These are phyloP conservation scores for Silvanus unidentatus DNA, from an alignment of 2,888 invertebrate species.

Conservation along the genomic window DNA sequence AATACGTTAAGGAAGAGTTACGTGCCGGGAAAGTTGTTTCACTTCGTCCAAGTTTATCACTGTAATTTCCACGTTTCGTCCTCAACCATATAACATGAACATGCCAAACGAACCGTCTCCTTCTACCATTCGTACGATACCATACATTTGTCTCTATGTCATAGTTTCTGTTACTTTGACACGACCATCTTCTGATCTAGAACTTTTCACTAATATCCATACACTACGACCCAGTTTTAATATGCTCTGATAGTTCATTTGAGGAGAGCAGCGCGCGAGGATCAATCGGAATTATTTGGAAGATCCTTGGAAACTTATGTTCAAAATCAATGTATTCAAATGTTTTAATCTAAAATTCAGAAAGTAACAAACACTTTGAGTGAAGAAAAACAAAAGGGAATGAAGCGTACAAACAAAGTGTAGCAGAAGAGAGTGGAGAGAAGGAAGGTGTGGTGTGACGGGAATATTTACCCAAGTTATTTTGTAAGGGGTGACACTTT, in stretches of 20 bases:
- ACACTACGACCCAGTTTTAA: too few species aligned
- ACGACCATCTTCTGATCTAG: not conserved
- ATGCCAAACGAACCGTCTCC: not conserved
- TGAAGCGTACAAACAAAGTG: slow-evolving; percentile 15
- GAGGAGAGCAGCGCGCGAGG: too few species aligned
- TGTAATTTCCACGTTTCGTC: slow-evolving; percentile 8
- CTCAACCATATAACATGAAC: slow-evolving; percentile 1
- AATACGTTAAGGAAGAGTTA: slow-evolving; percentile 20
- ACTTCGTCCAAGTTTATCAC: slow-evolving; percentile 19
- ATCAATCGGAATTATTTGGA: too few species aligned
- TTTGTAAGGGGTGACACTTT: slow-evolving; percentile 28
- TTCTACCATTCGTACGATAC: not conserved
- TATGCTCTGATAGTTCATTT: too few species aligned
- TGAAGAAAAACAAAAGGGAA: slow-evolving; percentile 20
- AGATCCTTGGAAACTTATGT: slow-evolving; percentile 17
- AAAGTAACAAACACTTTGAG: slow-evolving; percentile 16
- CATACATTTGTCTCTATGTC: not conserved
- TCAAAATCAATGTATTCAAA: slow-evolving; percentile 24
- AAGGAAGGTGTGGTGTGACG: not conserved
- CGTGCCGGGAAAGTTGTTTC: slow-evolving; percentile 19
- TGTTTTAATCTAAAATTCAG: slow-evolving; percentile 16
- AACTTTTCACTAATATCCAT: slow-evolving; percentile 1
- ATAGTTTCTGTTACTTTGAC: not conserved
- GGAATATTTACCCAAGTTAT: slow-evolving; percentile 28
- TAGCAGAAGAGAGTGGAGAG: too few species aligned